phyloP scores from a whole-genome alignment of 2,888 invertebrate genomes.

The Drosophila mayaguana region DNA sequence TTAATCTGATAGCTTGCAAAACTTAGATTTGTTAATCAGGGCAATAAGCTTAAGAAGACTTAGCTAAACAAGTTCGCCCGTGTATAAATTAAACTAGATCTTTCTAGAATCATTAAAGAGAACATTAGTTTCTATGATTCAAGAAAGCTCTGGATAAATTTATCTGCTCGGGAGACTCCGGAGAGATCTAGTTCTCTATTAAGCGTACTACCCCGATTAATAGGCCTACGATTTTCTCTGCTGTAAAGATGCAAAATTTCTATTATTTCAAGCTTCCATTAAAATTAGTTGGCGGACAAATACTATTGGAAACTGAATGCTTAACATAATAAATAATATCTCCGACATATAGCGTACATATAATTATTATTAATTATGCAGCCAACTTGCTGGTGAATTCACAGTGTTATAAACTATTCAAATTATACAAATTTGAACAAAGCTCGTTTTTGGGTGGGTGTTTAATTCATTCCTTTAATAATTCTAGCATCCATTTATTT shows the following conservation, averaged over 20 bases:
- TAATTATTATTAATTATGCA: too few species aligned
- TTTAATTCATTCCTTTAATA: slow-evolving; percentile 4
- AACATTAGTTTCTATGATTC: not conserved
- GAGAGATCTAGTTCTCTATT: too few species aligned
- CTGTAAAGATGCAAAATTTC: not conserved
- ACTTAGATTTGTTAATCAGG: too few species aligned
- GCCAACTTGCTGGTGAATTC: not conserved
- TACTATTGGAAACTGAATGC: not conserved
- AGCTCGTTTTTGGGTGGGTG: not conserved
- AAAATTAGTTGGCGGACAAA: not conserved
- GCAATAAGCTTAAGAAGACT: too few species aligned
- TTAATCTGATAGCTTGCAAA: too few species aligned
- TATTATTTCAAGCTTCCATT: not conserved
- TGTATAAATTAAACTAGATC: not conserved
- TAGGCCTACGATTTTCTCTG: too few species aligned
- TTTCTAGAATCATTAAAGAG: too few species aligned
- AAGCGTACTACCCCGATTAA: too few species aligned
- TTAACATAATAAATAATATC: not conserved
- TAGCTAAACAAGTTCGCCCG: not conserved
- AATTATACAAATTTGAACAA: not conserved
- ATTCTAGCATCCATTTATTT: slow-evolving; percentile 1
- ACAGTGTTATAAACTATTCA: not conserved
- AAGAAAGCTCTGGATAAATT: too few species aligned
- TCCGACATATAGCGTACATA: not conserved
- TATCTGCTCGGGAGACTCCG: too few species aligned